Conservation (phyloP, 1,140 invertebrate species). For the Monochamus saltuarius region DNA sequence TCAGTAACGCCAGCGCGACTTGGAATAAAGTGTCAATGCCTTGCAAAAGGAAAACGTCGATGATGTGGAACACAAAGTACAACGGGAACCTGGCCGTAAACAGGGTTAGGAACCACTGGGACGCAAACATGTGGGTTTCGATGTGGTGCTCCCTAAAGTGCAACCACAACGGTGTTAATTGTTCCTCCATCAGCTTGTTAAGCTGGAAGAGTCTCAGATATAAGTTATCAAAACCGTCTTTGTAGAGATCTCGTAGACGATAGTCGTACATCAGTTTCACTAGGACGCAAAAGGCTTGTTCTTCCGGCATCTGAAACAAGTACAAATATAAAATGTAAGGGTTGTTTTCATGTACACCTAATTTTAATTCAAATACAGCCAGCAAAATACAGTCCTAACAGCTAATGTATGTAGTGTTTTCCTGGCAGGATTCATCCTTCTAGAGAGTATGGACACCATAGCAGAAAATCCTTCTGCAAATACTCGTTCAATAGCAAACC, state of each 20-base stretch:
- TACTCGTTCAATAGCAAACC: too few relatives aligned
- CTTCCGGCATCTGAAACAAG: constrained; percentile 91
- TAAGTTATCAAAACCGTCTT: constrained; percentile 94
- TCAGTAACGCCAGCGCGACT: constrained; percentile 90
- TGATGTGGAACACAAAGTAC: constrained; percentile 95
- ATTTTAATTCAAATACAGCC: too few relatives aligned
- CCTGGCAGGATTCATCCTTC: too few relatives aligned
- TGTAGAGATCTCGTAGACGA: constrained; percentile 90
- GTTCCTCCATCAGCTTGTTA: constrained; percentile 94
- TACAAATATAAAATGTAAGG: constrained; percentile 4
- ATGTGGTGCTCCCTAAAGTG: constrained; percentile 91
- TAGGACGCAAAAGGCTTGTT: constrained; percentile 96
- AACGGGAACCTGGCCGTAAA: constrained; percentile 98
- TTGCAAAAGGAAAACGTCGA: constrained; percentile 94
- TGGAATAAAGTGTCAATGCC: constrained; percentile 95
- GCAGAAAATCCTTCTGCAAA: too few relatives aligned
- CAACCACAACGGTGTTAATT: constrained; percentile 82
- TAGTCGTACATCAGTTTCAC: constrained; percentile 98
- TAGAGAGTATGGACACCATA: too few relatives aligned
- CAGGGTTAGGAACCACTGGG: constrained; percentile 98
- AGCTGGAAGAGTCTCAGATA: constrained; percentile 95
- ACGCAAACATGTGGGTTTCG: constrained; percentile 99
- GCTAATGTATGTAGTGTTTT: too few relatives aligned
- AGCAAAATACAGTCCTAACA: too few relatives aligned
- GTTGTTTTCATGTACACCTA: too few relatives aligned